A percentile compares a stretch with the other conserved stretches of the same genome.
These are phyloP conservation scores for Intellagama lesueurii DNA, from an alignment of 2,797 vertebrate genomes.

Conservation along the genomic window DNA sequence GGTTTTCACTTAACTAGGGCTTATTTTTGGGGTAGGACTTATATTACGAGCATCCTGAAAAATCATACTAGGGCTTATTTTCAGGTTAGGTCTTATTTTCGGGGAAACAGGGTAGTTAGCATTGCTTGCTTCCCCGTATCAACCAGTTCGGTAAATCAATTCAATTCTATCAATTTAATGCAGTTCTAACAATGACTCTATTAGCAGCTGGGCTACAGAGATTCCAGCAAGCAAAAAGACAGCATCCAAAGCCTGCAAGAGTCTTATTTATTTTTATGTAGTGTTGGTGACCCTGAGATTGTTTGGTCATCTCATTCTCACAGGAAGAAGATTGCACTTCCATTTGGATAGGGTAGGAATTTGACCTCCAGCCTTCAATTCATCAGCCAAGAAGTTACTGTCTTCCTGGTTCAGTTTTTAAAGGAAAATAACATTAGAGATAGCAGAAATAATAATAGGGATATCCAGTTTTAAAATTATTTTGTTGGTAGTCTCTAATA, in stretches of 20 bases:
- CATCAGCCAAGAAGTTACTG: conserved; percentile 34
- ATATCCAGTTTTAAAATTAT: neutral
- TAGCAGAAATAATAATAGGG: neutral
- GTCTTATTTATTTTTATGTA: conserved; percentile 75
- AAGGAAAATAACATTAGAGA: neutral
- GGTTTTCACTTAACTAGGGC: too few species aligned
- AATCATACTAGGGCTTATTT: too few species aligned
- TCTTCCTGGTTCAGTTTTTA: conserved; percentile 30
- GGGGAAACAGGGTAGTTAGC: too few species aligned
- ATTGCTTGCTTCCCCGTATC: conserved; percentile 5
- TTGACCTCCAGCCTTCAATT: conserved; percentile 70
- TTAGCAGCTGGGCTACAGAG: neutral
- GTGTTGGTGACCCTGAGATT: conserved; percentile 70
- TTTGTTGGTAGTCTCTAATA: neutral
- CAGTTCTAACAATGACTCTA: neutral
- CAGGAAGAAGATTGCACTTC: conserved; percentile 73
- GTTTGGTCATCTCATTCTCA: conserved; percentile 77
- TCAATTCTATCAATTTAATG: neutral
- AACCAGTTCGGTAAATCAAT: conserved; percentile 13
- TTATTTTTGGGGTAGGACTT: too few species aligned
- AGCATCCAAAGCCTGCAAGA: conserved; percentile 58
- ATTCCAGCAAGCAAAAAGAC: conserved; percentile 5
- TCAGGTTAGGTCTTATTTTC: too few species aligned
- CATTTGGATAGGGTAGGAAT: conserved; percentile 71
- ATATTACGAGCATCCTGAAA: too few species aligned